Conservation (phyloP, 2,797 vertebrate genomes). For the Naso thynnoides region DNA sequence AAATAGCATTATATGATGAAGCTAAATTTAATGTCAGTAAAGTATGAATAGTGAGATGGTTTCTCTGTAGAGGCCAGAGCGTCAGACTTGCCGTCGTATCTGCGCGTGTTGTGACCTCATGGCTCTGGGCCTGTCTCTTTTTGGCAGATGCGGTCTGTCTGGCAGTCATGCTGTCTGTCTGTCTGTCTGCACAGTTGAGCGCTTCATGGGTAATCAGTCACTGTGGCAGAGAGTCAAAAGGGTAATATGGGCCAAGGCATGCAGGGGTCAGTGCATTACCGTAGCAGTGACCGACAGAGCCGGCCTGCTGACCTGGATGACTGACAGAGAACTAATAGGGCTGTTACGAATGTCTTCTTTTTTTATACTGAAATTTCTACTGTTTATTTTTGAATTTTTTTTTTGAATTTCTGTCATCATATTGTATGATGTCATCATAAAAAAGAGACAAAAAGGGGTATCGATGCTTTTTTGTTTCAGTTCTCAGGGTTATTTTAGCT, state of each 20-base stretch:
- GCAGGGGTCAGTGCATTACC: constrained; percentile 50
- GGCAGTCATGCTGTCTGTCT: constrained; percentile 53
- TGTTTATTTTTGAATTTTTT: too few species aligned
- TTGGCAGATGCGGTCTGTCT: constrained; percentile 54
- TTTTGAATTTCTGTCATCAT: too few species aligned
- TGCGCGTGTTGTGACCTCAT: constrained; percentile 37
- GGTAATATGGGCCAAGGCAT: constrained; percentile 58
- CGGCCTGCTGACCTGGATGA: constrained; percentile 2
- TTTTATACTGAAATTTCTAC: too few species aligned
- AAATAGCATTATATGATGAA: constrained; percentile 13
- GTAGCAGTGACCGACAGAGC: constrained; percentile 10
- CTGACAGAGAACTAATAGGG: too few species aligned
- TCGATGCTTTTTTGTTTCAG: too few species aligned
- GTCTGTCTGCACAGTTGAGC: constrained; percentile 55
- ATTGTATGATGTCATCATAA: too few species aligned
- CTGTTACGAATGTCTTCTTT: too few species aligned
- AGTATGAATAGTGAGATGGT: constrained; percentile 23
- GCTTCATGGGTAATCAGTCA: constrained; percentile 64
- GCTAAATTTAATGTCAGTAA: constrained; percentile 19
- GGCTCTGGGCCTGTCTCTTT: constrained; percentile 46
- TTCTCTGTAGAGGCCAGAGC: constrained; percentile 22
- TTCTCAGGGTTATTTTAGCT: too few species aligned
- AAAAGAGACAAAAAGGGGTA: too few species aligned
- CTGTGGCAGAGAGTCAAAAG: constrained; percentile 63
- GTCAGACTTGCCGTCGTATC: constrained; percentile 24